Evolutionary conservation across 1,140 invertebrate species (phyloP).

Genomic region (Heliconius hewitsoni): DNA sequence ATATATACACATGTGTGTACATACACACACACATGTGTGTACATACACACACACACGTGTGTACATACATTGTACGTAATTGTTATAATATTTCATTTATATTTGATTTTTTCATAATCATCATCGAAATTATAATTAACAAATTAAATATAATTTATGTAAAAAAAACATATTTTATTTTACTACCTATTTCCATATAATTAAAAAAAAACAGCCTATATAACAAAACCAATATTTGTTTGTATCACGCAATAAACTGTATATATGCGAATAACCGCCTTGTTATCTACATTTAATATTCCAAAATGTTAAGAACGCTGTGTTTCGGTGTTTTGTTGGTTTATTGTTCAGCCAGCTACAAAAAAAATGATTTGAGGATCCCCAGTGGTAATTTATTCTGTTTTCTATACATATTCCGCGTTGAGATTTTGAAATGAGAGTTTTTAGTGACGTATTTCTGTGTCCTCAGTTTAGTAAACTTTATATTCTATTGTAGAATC

Average conservation of each 20-base stretch:
- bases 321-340: conserved; percentile 9
- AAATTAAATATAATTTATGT: not conserved
- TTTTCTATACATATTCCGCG: not conserved
- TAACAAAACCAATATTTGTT: not conserved
- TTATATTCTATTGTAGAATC: no score
- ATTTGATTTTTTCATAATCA: no score
- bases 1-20: no score
- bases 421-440: not conserved
- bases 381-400: conserved; percentile 16
- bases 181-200: no score
- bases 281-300: not conserved
- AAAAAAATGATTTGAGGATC: conserved; percentile 23
- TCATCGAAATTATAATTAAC: not conserved
- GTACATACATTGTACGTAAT: not conserved
- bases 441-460: not conserved
- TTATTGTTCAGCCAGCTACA: conserved; percentile 10
- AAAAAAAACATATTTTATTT: no score
- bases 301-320: conserved; percentile 14
- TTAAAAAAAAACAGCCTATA: conserved; percentile 14
- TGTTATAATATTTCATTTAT: not conserved
- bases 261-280: not conserved
- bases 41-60: no score
- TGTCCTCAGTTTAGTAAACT: not conserved
- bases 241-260: conserved; percentile 20
- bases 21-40: no score